These are phyloP conservation scores for Istiophorus platypterus DNA, from an alignment of 2,113 vertebrate species.

Conservation along the genomic window DNA sequence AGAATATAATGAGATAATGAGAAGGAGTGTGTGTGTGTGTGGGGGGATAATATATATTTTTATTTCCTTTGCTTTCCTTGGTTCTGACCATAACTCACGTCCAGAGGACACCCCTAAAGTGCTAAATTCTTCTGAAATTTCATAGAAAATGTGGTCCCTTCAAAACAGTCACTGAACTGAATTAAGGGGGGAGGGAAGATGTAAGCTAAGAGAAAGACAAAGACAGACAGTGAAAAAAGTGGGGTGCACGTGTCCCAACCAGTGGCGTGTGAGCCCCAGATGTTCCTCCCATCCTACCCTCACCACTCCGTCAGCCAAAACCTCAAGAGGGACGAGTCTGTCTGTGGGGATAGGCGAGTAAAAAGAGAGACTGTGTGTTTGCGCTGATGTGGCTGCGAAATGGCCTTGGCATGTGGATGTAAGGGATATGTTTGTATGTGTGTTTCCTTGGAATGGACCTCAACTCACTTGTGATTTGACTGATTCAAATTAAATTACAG, in stretches of 20 bases:
- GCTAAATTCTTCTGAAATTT: background rate
- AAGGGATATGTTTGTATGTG: background rate
- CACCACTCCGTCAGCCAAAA: conserved; percentile 34
- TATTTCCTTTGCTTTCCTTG: background rate
- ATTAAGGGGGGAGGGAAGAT: background rate
- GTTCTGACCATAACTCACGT: background rate
- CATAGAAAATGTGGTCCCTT: background rate
- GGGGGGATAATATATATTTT: background rate
- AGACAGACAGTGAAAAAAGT: conserved; percentile 1
- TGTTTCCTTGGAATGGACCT: background rate
- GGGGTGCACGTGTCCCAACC: conserved; percentile 39
- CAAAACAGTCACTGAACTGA: background rate
- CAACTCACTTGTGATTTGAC: background rate
- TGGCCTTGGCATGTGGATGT: background rate
- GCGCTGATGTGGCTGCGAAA: background rate
- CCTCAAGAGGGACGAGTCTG: conserved; percentile 11
- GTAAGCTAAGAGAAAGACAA: background rate
- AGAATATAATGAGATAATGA: background rate
- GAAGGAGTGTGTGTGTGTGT: background rate
- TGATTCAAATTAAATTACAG: conserved; percentile 1
- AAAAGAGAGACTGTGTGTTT: background rate
- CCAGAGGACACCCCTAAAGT: background rate
- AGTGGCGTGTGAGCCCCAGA: conserved; percentile 38
- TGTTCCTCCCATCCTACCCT: conserved; percentile 45
- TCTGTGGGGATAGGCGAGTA: background rate